phyloP scores from a whole-genome alignment of 2,888 invertebrate species.

The Nudaria mundana region DNA sequence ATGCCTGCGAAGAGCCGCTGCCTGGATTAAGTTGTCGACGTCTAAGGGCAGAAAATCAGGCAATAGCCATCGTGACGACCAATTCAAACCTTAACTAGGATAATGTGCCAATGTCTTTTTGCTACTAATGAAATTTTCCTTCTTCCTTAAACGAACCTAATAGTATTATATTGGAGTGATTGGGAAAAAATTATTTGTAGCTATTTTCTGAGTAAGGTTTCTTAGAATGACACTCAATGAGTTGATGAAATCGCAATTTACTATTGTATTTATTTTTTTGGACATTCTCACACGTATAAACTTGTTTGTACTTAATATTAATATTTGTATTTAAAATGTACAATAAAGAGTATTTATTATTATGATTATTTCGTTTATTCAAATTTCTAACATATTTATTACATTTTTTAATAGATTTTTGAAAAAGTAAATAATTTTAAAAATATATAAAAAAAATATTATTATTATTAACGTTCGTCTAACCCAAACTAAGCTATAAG shows the following conservation, averaged over 20 bases:
- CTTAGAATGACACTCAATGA: neutral
- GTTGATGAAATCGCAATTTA: conserved; percentile 8
- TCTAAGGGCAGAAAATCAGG: conserved; percentile 12
- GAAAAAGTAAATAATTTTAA: no score
- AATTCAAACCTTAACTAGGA: conserved; percentile 11
- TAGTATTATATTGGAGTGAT: conserved; percentile 14
- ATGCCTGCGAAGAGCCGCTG: conserved; percentile 12
- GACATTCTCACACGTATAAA: no score
- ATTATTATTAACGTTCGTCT: no score
- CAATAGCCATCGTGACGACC: conserved; percentile 11
- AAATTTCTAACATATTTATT: no score
- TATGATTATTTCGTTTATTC: no score
- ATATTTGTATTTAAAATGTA: no score
- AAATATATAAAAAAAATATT: no score
- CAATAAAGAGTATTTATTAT: no score
- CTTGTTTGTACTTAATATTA: no score
- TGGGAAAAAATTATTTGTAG: conserved; percentile 19
- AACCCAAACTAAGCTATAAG: no score
- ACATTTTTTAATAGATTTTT: no score
- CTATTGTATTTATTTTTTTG: no score
- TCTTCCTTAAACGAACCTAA: conserved; percentile 14
- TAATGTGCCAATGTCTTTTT: conserved; percentile 10
- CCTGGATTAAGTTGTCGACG: conserved; percentile 27
- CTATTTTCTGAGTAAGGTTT: neutral
- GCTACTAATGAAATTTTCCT: conserved; percentile 16